These are phyloP conservation scores for mouse (Mus musculus) DNA, from an alignment of 2,113 vertebrate species.

Conservation along the genomic window GRCm39 chr2:65690001-65690500, in stretches of 20 bases:
- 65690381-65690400: conserved; percentile 76
- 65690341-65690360: conserved; percentile 76
- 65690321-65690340: conserved; percentile 64
- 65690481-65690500: conserved; percentile 77
- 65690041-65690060: conserved; percentile 31
- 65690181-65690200: conserved; percentile 15
- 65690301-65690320: conserved; percentile 60
- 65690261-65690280: conserved; percentile 45
- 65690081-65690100: conserved; percentile 22
- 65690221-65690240: conserved; percentile 65
- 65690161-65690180: conserved; percentile 15
- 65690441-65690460: conserved; percentile 75
- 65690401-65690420: conserved; percentile 75
- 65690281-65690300: conserved; percentile 60
- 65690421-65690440: conserved; percentile 73
- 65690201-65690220: conserved; percentile 41
- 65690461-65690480: conserved; percentile 61
- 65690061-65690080: not conserved
- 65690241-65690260: conserved; percentile 61
- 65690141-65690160: not conserved
- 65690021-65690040: not conserved
- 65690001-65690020: not conserved
- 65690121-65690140: conserved; percentile 28
- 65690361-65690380: conserved; percentile 71
- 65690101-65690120: conserved; percentile 29